A percentile compares a stretch with the other conserved stretches of the same genome.
These are phyloP conservation scores for Sula dactylatra DNA, from an alignment of 2,113 vertebrate genomes.

Conservation along the genomic window DNA sequence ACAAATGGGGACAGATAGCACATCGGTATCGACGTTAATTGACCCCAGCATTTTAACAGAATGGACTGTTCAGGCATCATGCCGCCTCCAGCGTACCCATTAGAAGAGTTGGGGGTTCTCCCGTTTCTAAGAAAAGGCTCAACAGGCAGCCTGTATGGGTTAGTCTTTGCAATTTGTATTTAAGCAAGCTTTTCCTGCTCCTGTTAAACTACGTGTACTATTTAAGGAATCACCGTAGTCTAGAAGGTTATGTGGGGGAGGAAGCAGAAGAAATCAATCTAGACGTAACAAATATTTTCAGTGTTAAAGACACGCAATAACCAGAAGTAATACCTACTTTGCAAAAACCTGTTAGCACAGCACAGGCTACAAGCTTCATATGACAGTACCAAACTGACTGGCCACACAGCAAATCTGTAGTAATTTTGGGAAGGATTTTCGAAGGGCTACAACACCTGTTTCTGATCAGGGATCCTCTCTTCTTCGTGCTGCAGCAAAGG, in stretches of 20 bases:
- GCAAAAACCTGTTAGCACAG: neutral
- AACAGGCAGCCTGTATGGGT: neutral
- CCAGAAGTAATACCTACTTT: neutral
- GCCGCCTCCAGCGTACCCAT: neutral
- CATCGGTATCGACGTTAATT: fast-evolving
- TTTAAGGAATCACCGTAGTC: neutral
- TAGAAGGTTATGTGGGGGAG: neutral
- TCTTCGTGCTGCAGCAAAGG: neutral
- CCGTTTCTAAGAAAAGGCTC: neutral
- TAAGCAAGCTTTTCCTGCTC: neutral
- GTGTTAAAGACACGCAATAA: neutral
- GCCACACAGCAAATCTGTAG: neutral
- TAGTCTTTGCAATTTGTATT: neutral
- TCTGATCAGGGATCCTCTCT: neutral
- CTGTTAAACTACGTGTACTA: neutral
- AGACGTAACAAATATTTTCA: neutral
- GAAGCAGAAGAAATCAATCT: neutral
- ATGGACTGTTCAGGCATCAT: neutral
- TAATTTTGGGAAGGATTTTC: neutral
- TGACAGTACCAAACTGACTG: neutral
- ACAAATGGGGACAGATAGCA: neutral
- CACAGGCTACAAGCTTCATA: neutral
- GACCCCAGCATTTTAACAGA: neutral
- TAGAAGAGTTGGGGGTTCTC: neutral
- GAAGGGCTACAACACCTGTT: neutral